Evolutionary conservation across 1,140 invertebrate species (phyloP).

Genomic region (Orius insidiosus): DNA sequence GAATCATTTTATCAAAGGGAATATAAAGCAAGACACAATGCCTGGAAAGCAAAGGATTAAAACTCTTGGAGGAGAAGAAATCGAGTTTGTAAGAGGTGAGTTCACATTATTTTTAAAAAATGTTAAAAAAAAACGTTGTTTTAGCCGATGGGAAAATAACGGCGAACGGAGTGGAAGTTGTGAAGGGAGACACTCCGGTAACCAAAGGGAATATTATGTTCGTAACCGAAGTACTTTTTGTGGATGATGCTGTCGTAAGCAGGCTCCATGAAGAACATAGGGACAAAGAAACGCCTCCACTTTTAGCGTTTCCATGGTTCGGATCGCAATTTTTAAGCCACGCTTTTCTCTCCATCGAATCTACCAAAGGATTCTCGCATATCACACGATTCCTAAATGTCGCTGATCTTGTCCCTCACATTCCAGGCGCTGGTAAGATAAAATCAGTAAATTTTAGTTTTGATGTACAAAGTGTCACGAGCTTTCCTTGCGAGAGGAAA

Average conservation of each 20-base stretch:
- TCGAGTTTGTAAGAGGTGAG: constrained; percentile 28
- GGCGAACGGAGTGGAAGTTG: constrained; percentile 37
- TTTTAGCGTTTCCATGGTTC: constrained; percentile 42
- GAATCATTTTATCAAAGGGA: constrained; percentile 40
- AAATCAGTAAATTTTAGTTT: too few species aligned
- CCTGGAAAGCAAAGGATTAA: constrained; percentile 31
- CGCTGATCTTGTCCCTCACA: constrained; percentile 36
- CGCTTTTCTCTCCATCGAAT: constrained; percentile 37
- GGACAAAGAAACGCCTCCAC: constrained; percentile 42
- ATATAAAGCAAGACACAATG: constrained; percentile 34
- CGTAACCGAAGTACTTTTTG: constrained; percentile 39
- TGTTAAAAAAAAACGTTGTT: neutral
- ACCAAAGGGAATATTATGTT: constrained; percentile 40
- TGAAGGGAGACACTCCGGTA: constrained; percentile 37
- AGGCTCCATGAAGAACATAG: constrained; percentile 37
- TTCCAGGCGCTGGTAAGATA: constrained; percentile 28
- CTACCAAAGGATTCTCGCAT: constrained; percentile 33
- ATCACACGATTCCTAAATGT: constrained; percentile 38
- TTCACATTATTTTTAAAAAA: neutral
- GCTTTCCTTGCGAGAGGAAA: too few species aligned
- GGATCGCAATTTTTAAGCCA: constrained; percentile 42
- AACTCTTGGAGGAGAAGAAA: constrained; percentile 35
- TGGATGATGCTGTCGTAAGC: constrained; percentile 37
- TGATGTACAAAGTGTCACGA: too few species aligned
- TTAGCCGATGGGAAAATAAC: constrained; percentile 24